A percentile compares a stretch with the other conserved stretches of the same genome.
Conservation (phyloP, 2,113 vertebrate genomes). For the cat (Felis catus) region DNA sequence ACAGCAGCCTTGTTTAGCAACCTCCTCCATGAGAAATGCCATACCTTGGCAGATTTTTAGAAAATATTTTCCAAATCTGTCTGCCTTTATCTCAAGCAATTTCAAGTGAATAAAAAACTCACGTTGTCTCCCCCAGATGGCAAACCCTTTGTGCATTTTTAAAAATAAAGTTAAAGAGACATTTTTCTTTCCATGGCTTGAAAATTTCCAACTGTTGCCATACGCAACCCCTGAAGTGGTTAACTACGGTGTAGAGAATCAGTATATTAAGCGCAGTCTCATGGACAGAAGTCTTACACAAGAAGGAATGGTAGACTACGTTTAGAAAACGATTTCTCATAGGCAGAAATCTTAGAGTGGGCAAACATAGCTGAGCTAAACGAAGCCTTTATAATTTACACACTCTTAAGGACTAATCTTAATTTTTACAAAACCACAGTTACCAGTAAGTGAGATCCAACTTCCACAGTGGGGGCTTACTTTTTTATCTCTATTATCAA, state of each 20-base stretch:
- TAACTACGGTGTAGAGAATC: neutral
- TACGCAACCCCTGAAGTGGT: neutral
- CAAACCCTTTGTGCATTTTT: neutral
- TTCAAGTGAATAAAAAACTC: constrained; percentile 54
- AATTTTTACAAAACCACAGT: constrained; percentile 25
- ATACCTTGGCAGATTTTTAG: constrained; percentile 55
- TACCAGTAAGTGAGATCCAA: neutral
- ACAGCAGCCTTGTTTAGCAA: constrained; percentile 35
- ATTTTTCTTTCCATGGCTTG: constrained; percentile 59
- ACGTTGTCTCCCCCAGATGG: neutral
- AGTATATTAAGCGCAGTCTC: neutral
- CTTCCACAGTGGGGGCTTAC: neutral
- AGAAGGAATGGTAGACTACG: neutral
- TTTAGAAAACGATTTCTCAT: constrained; percentile 33
- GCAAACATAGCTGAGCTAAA: neutral
- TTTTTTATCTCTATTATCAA: neutral
- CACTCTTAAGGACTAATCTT: neutral
- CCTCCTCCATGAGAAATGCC: constrained; percentile 4
- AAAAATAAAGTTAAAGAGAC: neutral
- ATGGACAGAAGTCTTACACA: neutral
- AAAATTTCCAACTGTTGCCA: neutral
- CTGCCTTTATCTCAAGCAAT: constrained; percentile 44
- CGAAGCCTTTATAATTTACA: neutral
- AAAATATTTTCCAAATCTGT: constrained; percentile 47
- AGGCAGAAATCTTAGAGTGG: neutral